These are phyloP conservation scores for Otus scops DNA, from an alignment of 2,797 vertebrate genomes.

Conservation along the genomic window DNA sequence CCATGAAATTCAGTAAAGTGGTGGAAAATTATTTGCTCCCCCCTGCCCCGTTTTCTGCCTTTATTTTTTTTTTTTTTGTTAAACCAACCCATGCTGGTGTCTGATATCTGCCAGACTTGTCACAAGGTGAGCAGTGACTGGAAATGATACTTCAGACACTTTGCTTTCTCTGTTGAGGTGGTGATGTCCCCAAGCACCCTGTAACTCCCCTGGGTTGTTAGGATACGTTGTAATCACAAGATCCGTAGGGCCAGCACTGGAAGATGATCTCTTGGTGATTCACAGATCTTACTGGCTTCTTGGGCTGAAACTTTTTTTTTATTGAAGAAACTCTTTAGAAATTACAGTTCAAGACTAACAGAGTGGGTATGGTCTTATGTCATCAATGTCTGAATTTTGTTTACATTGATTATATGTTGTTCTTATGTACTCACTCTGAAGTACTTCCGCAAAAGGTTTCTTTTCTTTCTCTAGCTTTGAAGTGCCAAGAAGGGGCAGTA, in stretches of 20 bases:
- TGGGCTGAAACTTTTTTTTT: not conserved
- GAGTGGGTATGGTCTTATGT: not conserved
- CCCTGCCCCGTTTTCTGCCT: not conserved
- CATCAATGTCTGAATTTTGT: not conserved
- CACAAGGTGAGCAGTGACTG: not conserved
- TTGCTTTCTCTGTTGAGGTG: not conserved
- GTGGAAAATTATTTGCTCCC: not conserved
- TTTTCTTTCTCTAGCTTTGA: not conserved
- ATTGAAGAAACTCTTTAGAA: not conserved
- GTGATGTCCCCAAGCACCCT: fast-evolving
- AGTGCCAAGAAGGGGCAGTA: not conserved
- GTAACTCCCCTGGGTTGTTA: not conserved
- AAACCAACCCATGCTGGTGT: not conserved
- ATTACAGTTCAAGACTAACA: not conserved
- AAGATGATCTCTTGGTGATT: not conserved
- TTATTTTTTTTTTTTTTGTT: not conserved
- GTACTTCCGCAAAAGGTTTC: not conserved
- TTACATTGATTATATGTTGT: not conserved
- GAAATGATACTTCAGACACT: not conserved
- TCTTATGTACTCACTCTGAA: not conserved
- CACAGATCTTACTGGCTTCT: not conserved
- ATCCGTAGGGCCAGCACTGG: not conserved
- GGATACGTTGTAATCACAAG: not conserved
- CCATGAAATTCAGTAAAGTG: not conserved
- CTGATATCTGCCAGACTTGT: not conserved